Conservation (phyloP, 2,797 vertebrate species). For the Ceyx erithaca region DNA sequence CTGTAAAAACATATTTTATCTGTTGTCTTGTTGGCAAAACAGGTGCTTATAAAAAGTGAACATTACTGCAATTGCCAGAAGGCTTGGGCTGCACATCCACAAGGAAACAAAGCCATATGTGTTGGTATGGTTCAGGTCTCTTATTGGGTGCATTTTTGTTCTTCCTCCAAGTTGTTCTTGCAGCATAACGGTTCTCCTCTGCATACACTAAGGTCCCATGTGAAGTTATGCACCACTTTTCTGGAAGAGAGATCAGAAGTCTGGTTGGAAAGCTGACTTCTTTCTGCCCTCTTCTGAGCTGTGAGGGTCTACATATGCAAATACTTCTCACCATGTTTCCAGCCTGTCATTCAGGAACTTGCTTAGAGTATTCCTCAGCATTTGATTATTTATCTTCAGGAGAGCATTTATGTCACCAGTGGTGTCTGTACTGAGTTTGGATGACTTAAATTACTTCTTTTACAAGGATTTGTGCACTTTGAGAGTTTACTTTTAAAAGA, state of each 20-base stretch:
- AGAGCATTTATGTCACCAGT: fast-evolving
- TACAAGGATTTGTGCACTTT: background rate
- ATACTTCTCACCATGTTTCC: background rate
- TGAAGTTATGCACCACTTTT: background rate
- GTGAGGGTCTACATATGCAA: background rate
- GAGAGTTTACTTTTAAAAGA: background rate
- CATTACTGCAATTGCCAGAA: background rate
- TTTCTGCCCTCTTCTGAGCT: background rate
- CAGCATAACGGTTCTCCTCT: background rate
- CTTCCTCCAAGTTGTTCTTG: background rate
- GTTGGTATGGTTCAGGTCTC: background rate
- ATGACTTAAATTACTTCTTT: background rate
- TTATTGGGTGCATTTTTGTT: background rate
- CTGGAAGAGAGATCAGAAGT: background rate
- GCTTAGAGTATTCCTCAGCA: background rate
- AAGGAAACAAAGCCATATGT: background rate
- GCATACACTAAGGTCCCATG: background rate
- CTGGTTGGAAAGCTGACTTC: background rate
- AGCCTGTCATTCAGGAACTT: background rate
- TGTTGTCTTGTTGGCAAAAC: background rate
- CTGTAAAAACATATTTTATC: background rate
- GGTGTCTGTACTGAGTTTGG: background rate
- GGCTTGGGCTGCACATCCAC: background rate
- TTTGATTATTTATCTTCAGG: background rate
- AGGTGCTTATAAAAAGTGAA: background rate